Percentiles rank a stretch among this genome's conserved stretches.
phyloP scores from a whole-genome alignment of 1,140 invertebrate species.

The Aethina tumida region DNA sequence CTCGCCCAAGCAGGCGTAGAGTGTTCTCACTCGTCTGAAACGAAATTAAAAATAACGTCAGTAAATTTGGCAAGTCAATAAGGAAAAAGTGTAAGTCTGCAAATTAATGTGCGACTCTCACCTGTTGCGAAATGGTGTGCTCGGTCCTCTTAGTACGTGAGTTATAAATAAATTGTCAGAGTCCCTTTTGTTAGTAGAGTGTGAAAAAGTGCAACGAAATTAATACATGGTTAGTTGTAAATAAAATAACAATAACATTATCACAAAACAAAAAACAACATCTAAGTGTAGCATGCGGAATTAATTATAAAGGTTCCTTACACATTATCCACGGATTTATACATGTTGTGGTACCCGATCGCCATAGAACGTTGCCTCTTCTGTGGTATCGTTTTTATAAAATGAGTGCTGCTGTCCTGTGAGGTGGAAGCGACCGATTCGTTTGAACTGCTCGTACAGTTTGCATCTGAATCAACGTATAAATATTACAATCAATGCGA shows the following conservation, averaged over 20 bases:
- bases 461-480: slow-evolving; percentile 23
- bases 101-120: neutral
- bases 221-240: slow-evolving; percentile 10
- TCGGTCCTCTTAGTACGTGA: neutral
- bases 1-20: slow-evolving; percentile 92
- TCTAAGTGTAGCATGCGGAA: slow-evolving; percentile 6
- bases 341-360: slow-evolving; percentile 30
- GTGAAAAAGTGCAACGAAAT: neutral
- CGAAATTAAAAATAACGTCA: slow-evolving; percentile 3
- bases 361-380: slow-evolving; percentile 27
- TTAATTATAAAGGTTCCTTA: slow-evolving; percentile 23
- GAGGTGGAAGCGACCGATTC: slow-evolving; percentile 60
- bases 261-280: neutral
- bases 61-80: neutral
- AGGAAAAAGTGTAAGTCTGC: neutral
- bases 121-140: neutral
- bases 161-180: neutral
- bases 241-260: neutral
- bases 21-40: slow-evolving; percentile 71
- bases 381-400: slow-evolving; percentile 22
- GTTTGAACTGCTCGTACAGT: slow-evolving; percentile 60
- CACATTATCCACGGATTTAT: slow-evolving; percentile 34
- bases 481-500: neutral
- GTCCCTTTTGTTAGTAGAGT: neutral
- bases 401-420: slow-evolving; percentile 27